These are phyloP conservation scores for Maconellicoccus hirsutus DNA, from an alignment of 1,140 invertebrate species.

Conservation along the genomic window DNA sequence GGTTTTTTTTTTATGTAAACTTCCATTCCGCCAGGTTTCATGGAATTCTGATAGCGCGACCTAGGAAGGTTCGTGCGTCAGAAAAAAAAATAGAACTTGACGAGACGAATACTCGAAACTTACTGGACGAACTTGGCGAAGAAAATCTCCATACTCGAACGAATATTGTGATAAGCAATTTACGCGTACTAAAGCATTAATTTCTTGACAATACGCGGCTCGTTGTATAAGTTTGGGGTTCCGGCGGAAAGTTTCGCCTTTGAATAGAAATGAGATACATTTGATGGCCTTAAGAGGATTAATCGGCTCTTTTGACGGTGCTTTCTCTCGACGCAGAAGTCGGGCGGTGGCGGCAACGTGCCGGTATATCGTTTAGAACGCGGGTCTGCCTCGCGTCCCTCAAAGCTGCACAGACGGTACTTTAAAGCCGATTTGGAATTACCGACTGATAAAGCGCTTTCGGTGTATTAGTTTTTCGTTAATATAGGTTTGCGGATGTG, in stretches of 20 bases:
- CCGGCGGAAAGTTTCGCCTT: not conserved
- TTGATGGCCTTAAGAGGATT: slow-evolving; percentile 11
- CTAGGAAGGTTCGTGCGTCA: too few species aligned
- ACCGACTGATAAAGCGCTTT: not conserved
- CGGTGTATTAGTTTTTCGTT: not conserved
- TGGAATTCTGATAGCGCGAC: too few species aligned
- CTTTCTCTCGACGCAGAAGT: not conserved
- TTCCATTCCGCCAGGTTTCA: too few species aligned
- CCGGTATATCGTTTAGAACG: not conserved
- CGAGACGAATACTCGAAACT: too few species aligned
- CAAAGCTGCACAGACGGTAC: too few species aligned
- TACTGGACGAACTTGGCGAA: too few species aligned
- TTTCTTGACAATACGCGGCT: not conserved
- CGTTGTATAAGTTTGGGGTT: slow-evolving; percentile 2
- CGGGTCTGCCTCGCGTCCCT: too few species aligned
- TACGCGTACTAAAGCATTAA: slow-evolving; percentile 11
- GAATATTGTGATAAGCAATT: not conserved
- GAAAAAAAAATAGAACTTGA: too few species aligned
- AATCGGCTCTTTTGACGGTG: slow-evolving; percentile 6
- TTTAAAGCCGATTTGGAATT: slow-evolving; percentile 17
- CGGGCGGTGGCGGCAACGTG: too few species aligned
- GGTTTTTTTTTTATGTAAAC: too few species aligned
- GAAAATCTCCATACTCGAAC: not conserved
- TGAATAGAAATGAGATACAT: slow-evolving; percentile 15
- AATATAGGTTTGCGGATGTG: not conserved